Conservation (phyloP, 2,888 invertebrate genomes). For the Phortica magna region DNA sequence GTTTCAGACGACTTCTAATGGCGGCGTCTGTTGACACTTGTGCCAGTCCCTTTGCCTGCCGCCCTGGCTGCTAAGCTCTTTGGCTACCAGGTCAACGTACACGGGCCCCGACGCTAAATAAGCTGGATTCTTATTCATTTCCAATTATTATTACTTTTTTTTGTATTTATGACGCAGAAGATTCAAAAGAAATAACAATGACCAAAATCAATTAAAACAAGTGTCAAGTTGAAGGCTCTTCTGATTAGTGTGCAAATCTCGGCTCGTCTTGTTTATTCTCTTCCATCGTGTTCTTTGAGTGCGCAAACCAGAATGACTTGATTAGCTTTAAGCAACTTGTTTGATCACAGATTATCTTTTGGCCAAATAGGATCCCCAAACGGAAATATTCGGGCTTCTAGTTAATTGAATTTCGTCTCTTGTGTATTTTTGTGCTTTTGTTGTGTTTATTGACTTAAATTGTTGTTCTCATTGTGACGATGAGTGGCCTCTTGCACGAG, state of each 20-base stretch:
- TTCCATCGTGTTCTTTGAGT: neutral
- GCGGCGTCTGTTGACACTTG: constrained; percentile 12
- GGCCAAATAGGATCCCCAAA: constrained; percentile 56
- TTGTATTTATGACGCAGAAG: too few relatives aligned
- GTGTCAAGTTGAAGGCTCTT: constrained; percentile 66
- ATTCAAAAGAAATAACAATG: constrained; percentile 35
- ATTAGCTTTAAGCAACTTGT: constrained; percentile 45
- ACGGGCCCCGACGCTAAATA: constrained; percentile 24
- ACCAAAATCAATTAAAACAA: constrained; percentile 55
- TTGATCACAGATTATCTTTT: constrained; percentile 55
- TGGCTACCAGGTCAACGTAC: constrained; percentile 63
- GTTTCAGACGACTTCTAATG: too few relatives aligned
- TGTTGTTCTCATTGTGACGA: neutral
- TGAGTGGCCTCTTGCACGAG: constrained; percentile 1
- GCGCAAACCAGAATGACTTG: constrained; percentile 1
- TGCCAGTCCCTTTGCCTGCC: constrained; percentile 4
- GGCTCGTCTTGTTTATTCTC: neutral
- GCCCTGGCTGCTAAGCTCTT: constrained; percentile 8
- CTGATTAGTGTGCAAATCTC: constrained; percentile 50
- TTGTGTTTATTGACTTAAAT: neutral
- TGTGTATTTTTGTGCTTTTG: neutral
- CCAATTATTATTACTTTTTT: too few relatives aligned
- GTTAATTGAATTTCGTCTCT: neutral
- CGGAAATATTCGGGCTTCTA: constrained; percentile 29
- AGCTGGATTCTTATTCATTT: too few relatives aligned